Conservation (phyloP, 2,888 invertebrate species). For the Campaea margaritaria region DNA sequence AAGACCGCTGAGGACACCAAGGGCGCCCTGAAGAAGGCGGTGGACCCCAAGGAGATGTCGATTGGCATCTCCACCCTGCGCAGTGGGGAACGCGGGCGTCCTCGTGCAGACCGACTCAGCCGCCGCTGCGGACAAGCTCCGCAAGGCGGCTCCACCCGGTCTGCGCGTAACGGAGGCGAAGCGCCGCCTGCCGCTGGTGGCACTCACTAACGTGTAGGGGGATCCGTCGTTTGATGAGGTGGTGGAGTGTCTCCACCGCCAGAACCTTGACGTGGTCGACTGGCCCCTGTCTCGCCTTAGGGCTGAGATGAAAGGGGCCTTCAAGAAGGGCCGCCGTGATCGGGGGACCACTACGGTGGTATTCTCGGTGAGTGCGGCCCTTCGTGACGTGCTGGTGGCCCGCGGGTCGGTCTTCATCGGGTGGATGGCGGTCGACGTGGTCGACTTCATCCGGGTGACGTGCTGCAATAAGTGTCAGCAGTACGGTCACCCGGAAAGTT, state of each 20-base stretch:
- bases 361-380: neutral
- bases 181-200: constrained; percentile 13
- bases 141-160: constrained; percentile 6
- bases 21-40: neutral
- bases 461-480: constrained; percentile 50
- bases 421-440: constrained; percentile 14
- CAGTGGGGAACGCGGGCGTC: constrained; percentile 11
- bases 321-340: constrained; percentile 7
- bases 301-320: constrained; percentile 7
- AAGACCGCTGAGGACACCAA: constrained; percentile 16
- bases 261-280: neutral
- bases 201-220: constrained; percentile 8
- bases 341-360: constrained; percentile 14
- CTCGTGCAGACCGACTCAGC: constrained; percentile 6
- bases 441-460: constrained; percentile 21
- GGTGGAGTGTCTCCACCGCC: neutral
- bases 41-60: neutral
- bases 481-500: constrained; percentile 51
- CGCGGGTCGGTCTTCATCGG: constrained; percentile 7
- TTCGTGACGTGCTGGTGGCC: constrained; percentile 4
- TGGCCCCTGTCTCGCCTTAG: neutral
- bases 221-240: constrained; percentile 19
- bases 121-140: constrained; percentile 9
- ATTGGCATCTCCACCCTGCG: constrained; percentile 6
- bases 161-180: constrained; percentile 21